Evolutionary conservation across 2,797 vertebrate genomes (phyloP).

Genomic region (Rachycentron canadum): DNA sequence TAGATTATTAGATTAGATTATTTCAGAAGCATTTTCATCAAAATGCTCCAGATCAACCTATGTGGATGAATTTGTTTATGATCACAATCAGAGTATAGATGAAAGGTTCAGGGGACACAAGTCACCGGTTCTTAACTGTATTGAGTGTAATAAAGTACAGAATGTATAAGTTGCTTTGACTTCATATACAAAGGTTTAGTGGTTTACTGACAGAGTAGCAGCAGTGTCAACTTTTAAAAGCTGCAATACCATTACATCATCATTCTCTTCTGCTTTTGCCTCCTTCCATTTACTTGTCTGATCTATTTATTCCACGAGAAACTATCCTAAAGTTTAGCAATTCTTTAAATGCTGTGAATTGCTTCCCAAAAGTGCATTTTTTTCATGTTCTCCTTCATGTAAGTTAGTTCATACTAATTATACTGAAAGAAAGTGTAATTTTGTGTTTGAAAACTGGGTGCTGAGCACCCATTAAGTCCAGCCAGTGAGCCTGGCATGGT

Average conservation of each 20-base stretch:
- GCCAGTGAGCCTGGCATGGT: constrained; percentile 55
- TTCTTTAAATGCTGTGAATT: constrained; percentile 25
- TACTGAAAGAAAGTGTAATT: constrained; percentile 46
- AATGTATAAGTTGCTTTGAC: neutral
- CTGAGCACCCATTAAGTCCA: constrained; percentile 77
- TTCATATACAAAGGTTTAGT: neutral
- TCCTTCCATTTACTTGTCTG: constrained; percentile 32
- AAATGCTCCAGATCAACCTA: constrained; percentile 18
- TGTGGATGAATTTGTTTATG: neutral
- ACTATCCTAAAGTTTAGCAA: constrained; percentile 3
- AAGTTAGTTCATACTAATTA: constrained; percentile 39
- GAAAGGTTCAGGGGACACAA: neutral
- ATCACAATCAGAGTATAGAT: neutral
- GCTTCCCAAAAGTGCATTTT: constrained; percentile 13
- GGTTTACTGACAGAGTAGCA: constrained; percentile 25
- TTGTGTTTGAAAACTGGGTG: constrained; percentile 73
- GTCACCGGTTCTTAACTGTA: constrained; percentile 13
- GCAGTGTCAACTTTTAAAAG: constrained; percentile 19
- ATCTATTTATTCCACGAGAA: constrained; percentile 42
- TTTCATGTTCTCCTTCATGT: constrained; percentile 15
- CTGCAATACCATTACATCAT: neutral
- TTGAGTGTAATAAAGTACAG: neutral
- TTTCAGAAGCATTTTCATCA: constrained; percentile 12
- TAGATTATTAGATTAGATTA: too few species aligned
- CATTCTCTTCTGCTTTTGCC: constrained; percentile 5